phyloP scores from a whole-genome alignment of 2,888 invertebrate genomes.

The Spisula subtruncata region DNA sequence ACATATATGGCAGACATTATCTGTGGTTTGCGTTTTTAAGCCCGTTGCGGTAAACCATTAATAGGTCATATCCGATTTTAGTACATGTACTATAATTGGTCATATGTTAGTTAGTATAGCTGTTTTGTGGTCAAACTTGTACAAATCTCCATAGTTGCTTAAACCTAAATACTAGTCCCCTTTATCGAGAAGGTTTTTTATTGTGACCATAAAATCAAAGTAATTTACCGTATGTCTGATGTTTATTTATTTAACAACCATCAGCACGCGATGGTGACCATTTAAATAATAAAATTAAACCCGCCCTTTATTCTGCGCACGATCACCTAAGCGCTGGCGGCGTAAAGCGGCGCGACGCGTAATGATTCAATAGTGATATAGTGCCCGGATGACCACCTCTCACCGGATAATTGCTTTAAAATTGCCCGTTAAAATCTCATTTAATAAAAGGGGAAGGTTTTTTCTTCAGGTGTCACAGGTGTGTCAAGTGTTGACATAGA shows the following conservation, averaged over 20 bases:
- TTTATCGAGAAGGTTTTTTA: neutral
- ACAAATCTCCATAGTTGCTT: neutral
- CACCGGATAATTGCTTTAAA: conserved; percentile 8
- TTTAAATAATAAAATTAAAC: conserved; percentile 27
- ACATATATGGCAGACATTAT: neutral
- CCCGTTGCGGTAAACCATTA: neutral
- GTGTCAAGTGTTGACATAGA: conserved; percentile 1
- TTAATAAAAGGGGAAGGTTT: neutral
- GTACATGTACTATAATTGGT: neutral
- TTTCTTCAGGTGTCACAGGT: conserved; percentile 1
- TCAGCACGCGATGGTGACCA: conserved; percentile 34
- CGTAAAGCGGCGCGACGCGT: neutral
- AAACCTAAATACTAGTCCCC: neutral
- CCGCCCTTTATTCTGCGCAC: neutral
- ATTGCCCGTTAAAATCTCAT: neutral
- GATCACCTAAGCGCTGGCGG: neutral
- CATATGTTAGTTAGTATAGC: neutral
- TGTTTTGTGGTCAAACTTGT: neutral
- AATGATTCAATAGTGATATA: neutral
- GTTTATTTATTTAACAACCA: conserved; percentile 23
- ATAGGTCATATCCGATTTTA: neutral
- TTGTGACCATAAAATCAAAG: neutral
- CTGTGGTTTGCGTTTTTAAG: conserved; percentile 1
- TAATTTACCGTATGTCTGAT: conserved; percentile 12
- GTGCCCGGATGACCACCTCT: neutral